phyloP scores from a whole-genome alignment of 2,113 vertebrate genomes.

The Toxotes jaculatrix region DNA sequence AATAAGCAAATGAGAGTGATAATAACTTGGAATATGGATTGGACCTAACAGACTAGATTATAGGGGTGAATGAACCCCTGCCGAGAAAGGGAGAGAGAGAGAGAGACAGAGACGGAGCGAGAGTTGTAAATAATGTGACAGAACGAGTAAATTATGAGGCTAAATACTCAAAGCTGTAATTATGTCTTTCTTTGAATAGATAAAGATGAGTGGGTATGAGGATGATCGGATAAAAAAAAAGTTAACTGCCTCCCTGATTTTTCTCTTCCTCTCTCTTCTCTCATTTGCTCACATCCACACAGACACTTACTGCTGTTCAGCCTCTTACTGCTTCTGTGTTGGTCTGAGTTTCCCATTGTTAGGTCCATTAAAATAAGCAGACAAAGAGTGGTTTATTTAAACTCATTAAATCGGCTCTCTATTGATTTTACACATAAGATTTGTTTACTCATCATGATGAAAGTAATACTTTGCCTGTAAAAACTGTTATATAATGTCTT shows the following conservation, averaged over 20 bases:
- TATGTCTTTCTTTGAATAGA: constrained; percentile 82
- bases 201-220: constrained; percentile 78
- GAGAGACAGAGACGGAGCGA: constrained; percentile 38
- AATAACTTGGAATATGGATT: constrained; percentile 82
- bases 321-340: constrained; percentile 8
- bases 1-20: constrained; percentile 87
- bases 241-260: constrained; percentile 54
- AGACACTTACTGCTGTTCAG: constrained; percentile 10
- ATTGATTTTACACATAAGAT: constrained; percentile 8
- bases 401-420: background rate
- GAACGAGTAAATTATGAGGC: constrained; percentile 81
- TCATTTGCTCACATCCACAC: constrained; percentile 48
- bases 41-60: constrained; percentile 84
- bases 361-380: constrained; percentile 9
- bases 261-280: constrained; percentile 31
- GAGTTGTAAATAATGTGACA: constrained; percentile 79
- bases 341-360: constrained; percentile 10
- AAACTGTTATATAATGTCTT: background rate
- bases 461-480: background rate
- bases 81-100: constrained; percentile 58
- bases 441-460: constrained; percentile 9
- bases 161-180: constrained; percentile 87
- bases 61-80: constrained; percentile 77
- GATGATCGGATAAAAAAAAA: constrained; percentile 75
- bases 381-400: constrained; percentile 30